A percentile compares a stretch with the other conserved stretches of the same genome.
These are phyloP conservation scores for Sarcophaga carnaria DNA, from an alignment of 2,888 invertebrate genomes.

Conservation along the genomic window DNA sequence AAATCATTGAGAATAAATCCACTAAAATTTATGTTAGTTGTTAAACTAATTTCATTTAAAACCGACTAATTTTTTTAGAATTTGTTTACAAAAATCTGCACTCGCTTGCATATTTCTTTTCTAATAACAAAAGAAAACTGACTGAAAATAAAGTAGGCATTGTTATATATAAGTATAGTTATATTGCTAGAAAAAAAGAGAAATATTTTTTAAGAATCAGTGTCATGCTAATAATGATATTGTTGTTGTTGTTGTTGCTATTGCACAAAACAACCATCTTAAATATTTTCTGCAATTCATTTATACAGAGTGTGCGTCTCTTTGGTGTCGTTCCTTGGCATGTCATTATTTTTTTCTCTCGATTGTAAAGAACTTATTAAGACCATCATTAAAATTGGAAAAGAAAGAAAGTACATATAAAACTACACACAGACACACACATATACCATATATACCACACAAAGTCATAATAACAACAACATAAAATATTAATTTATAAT, in stretches of 20 bases:
- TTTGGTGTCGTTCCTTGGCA: background rate
- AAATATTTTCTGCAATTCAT: background rate
- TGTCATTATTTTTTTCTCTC: slow-evolving; percentile 4
- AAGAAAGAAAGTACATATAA: slow-evolving; percentile 8
- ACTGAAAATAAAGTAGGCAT: background rate
- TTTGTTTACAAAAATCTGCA: background rate
- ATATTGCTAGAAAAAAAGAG: background rate
- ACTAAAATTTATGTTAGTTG: no score
- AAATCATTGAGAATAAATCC: no score
- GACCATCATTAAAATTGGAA: slow-evolving; percentile 58
- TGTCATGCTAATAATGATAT: background rate
- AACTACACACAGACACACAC: background rate
- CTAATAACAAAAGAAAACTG: background rate
- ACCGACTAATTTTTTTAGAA: no score
- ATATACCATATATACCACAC: background rate
- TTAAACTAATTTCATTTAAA: no score
- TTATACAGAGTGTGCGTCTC: background rate
- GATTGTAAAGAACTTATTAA: slow-evolving; percentile 55
- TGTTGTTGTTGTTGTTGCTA: background rate
- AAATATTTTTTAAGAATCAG: background rate
- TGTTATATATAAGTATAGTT: background rate
- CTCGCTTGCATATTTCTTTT: background rate
- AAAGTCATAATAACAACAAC: background rate
- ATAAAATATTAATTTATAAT: slow-evolving; percentile 19
- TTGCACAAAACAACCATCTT: background rate